Evolutionary conservation across 2,888 invertebrate genomes (phyloP), one percentile per base, ranked within the genome.

Genomic region (Rhogogaster chlorosoma): DNA sequence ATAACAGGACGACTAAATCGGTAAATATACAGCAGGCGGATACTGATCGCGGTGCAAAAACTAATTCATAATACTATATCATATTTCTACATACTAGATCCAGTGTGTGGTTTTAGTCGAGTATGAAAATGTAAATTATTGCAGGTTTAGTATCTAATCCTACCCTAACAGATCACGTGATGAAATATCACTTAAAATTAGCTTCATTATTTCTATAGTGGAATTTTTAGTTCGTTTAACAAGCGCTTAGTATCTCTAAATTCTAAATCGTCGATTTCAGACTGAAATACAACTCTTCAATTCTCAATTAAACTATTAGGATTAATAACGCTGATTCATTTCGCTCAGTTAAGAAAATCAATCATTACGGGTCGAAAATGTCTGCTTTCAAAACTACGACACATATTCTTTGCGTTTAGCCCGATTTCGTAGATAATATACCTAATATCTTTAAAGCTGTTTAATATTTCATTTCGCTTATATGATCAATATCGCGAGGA

Each of bases 101-200:
- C 61, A 26, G 61, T 61, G 61, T 61, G 22, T 61, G 26, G 3
- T 61, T 61, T 61, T 36, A 70, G 18, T 36, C 32, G 36, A 70
- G 70, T 70, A 70, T 32, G 36, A 70, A 70, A n/a, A 36, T 70
- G 70, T 36, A 70, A 70, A 70, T 70, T 29, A 36, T 70, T 70
- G 70, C 70, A 36, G 9, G 29, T 70, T 70, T 18, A 36, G 49
- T n/a, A 15, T 32, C 32, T 32, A 57, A 57, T 22, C 1, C 57
- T 57, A 57, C 9, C 22, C 29, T 36, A 32, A 70, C 3, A 70
- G 32, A 29, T 32, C 36, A 36, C 22, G 26, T 22, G 61, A 26
- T 3, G 2, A 10, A 26, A 26, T 61, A 61, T 61, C 22, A 61
- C 61, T 61, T 61, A 12, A 53, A 53, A 53, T 6, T 53, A 53